phyloP scores from a whole-genome alignment of 2,113 vertebrate species.

The Clinocottus analis region DNA sequence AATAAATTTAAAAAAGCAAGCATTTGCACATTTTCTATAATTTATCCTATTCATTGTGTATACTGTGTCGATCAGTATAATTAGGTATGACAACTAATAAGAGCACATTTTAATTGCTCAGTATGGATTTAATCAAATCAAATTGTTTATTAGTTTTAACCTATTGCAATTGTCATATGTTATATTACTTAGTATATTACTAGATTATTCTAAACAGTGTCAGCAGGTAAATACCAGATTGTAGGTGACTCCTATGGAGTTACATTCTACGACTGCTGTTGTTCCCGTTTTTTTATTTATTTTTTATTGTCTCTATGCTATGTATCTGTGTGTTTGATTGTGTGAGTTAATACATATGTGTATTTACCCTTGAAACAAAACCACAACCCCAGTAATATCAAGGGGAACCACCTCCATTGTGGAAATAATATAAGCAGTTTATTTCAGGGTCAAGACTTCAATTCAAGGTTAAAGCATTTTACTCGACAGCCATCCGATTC shows the following conservation, averaged over 20 bases:
- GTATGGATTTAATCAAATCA: not conserved
- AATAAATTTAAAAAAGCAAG: too few species aligned
- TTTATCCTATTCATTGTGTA: not conserved
- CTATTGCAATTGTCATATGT: not conserved
- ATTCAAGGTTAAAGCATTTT: slow-evolving; percentile 35
- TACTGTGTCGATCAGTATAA: not conserved
- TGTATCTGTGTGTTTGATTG: not conserved
- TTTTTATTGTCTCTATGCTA: too few species aligned
- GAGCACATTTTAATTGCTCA: not conserved
- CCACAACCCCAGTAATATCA: slow-evolving; percentile 1
- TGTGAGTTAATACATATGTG: not conserved
- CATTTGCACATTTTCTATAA: too few species aligned
- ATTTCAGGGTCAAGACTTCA: slow-evolving; percentile 46
- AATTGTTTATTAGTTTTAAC: not conserved
- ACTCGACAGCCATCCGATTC: slow-evolving; percentile 36
- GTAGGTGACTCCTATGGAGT: not conserved
- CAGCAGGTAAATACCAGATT: not conserved
- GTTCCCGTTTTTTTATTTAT: not conserved
- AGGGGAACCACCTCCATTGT: not conserved
- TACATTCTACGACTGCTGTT: not conserved
- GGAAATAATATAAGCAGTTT: slow-evolving; percentile 25
- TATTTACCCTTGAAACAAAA: not conserved
- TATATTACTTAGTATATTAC: too few species aligned
- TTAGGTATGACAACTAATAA: not conserved
- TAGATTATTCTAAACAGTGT: too few species aligned